Base-by-base conservation (phyloP, 2,797 vertebrate species). In the Dermochelys coriacea region DNA sequence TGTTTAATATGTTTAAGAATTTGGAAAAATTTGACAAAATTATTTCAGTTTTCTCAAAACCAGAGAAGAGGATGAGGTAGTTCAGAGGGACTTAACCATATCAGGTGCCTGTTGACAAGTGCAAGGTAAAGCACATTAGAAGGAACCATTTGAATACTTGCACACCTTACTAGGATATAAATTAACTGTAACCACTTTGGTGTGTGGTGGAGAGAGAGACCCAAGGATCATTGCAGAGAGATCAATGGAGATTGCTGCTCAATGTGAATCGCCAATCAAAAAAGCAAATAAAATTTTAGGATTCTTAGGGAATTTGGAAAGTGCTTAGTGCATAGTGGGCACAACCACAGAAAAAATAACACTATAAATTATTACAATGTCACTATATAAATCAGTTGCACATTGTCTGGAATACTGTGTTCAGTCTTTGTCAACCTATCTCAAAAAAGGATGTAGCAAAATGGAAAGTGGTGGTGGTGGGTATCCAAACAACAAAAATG, bases 21-120 rank as follows among this genome's bases (percentile, higher is more conserved):
- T 61, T 37, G 37, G 61, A 3, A 0, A 15, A 3, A 41, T 41
- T 41, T 25, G 14, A 27, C 8, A 25, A 21, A 34, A 3, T 6
- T 29, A 57, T 82, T 41, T 45, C 54, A 47, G 25, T 8, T 12
- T 25, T 55, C 83, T 1, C 18, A 55, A 41, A 89, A 90, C 41
- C 18, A 41, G n/a, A 37, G 55, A 0, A 9, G 59, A 55, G 16
- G 1, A 29, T 1, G 55, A 89, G 52, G 4, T 0, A 0, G 25
- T 45, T 31, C 5, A 1, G 5, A n/a, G 80, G 45, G 41, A n/a
- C 18, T 5, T 4, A 41, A 51, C 75, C 8, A 49, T 21, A 45
- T 14, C 10, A 1, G 23, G 25, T 3, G 31, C 23, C 12, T 57
- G 55, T 6, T 27, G 27, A 57, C 10, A 29, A 57, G 55, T 57